Conservation (phyloP, 2,113 vertebrate species). For the Collichthys lucidus region DNA sequence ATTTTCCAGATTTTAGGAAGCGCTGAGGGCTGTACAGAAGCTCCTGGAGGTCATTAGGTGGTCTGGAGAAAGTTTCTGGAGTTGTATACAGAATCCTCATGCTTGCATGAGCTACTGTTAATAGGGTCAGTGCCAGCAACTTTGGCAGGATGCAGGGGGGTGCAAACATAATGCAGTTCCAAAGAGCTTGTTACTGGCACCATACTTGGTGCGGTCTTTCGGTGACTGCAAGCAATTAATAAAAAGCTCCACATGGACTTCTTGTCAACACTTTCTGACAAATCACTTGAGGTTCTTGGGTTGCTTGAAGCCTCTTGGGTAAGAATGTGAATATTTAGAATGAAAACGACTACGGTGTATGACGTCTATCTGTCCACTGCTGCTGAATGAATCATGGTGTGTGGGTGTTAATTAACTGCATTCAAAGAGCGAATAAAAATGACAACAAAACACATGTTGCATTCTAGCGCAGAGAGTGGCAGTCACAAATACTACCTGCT, state of each 20-base stretch:
- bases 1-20: neutral
- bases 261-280: slow-evolving; percentile 21
- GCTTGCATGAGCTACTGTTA: neutral
- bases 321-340: too few relatives aligned
- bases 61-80: neutral
- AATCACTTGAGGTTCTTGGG: neutral
- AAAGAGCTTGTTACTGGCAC: neutral
- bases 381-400: neutral
- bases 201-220: neutral
- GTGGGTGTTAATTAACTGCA: neutral
- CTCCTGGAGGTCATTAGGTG: neutral
- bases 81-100: neutral
- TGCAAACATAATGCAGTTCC: neutral
- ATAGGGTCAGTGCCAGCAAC: slow-evolving; percentile 10
- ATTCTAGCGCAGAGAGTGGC: neutral
- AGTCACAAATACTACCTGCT: neutral
- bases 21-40: neutral
- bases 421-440: neutral
- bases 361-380: neutral
- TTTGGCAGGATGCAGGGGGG: neutral
- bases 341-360: too few relatives aligned
- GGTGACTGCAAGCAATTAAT: neutral
- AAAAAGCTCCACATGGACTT: neutral
- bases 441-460: neutral
- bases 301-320: neutral